Conservation (phyloP, 1,140 invertebrate species). For the Bombyx mandarina region DNA sequence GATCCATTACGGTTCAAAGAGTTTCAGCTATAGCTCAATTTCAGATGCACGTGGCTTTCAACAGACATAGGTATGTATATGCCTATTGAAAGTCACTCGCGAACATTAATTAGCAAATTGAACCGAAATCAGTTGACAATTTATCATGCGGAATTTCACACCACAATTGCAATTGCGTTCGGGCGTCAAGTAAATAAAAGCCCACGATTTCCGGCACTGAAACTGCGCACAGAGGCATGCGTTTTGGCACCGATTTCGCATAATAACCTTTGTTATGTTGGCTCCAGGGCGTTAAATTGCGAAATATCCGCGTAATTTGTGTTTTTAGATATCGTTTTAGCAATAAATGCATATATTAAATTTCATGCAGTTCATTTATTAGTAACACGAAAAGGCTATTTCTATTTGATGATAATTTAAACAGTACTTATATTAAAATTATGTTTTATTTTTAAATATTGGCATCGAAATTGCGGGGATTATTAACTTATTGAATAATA, state of each 20-base stretch:
- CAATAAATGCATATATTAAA: too few species aligned
- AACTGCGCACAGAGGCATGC: constrained; percentile 27
- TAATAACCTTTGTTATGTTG: constrained; percentile 34
- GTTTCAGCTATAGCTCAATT: neutral
- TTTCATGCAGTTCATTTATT: too few species aligned
- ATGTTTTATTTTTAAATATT: too few species aligned
- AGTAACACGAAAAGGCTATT: too few species aligned
- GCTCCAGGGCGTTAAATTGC: constrained; percentile 20
- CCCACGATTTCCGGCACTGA: constrained; percentile 25
- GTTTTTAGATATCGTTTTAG: too few species aligned
- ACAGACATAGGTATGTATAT: too few species aligned
- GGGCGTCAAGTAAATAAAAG: constrained; percentile 33
- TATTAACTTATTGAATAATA: too few species aligned
- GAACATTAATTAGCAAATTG: constrained; percentile 29
- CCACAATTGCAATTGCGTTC: constrained; percentile 29
- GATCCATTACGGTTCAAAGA: too few species aligned
- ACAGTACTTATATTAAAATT: too few species aligned
- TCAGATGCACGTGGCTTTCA: neutral
- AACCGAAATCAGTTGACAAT: constrained; percentile 32
- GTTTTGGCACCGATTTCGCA: constrained; percentile 46
- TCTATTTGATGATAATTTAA: too few species aligned
- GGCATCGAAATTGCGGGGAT: too few species aligned
- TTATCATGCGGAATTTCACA: constrained; percentile 32
- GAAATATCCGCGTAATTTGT: constrained; percentile 5
- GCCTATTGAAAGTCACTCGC: constrained; percentile 15